Evolutionary conservation across 1,140 invertebrate species (phyloP), one percentile per base, ranked within the genome.

Genomic region (Caenorhabditis remanei): DNA sequence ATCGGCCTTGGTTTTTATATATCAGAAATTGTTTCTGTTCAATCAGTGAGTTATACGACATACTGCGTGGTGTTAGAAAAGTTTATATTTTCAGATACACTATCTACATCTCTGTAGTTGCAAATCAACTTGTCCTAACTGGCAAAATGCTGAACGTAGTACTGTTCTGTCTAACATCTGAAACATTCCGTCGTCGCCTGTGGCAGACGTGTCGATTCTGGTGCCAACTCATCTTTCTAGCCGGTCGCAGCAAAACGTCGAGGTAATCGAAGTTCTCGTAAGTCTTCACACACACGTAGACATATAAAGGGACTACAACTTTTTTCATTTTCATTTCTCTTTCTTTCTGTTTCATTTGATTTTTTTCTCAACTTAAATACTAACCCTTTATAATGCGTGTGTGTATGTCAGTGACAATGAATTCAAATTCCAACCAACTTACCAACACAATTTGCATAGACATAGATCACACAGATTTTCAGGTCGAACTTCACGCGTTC

Each of bases 141-240:
- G 87, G 87, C 11, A 88, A 88, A 55, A 88, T 85, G 87, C 84
- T 88, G 50, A 88, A 88, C 67, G 83, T 88, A 40, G 87, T 88
- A 0, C 84, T 88, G 48, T 88, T 88, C 87, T 88, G 87, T 63
- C 56, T 88, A 16, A 88, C 87, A 14, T 88, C 87, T 5, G 83
- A 71, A 41, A 85, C 87, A 4, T 88, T 88, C 87, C 65, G 87
- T 9, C 48, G 67, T 3, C 65, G 75, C 14, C 53, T 88, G 13
- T 82, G 87, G 48, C 50, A 55, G 41, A 88, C 87, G 13, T 84
- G 55, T 21, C 53, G 83, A 0, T 63, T 84, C 55, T 84, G 71
- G 71, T 79, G 43, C 40, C 71, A 79, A 14, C 46, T 79, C 43
- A 16, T 79, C 21, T 79, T 79, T 14, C n/a, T 21, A 13, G 46